These are phyloP conservation scores for Trachops cirrhosus DNA, from an alignment of 2,797 vertebrate genomes.

Conservation along the genomic window DNA sequence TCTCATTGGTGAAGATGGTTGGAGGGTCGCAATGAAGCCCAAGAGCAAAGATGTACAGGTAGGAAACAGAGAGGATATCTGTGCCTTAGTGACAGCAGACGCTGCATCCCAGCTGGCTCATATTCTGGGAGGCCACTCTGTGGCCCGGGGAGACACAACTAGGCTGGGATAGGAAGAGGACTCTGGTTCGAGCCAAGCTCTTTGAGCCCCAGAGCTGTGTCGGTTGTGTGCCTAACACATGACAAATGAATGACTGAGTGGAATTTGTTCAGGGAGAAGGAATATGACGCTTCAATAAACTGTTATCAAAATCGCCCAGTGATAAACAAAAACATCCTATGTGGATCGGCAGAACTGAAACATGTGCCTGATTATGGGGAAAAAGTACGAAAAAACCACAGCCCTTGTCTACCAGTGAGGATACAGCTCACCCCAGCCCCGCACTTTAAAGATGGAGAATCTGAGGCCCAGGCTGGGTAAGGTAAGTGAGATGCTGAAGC, in stretches of 20 bases:
- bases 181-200: neutral
- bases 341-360: neutral
- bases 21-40: neutral
- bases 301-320: neutral
- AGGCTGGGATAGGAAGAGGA: neutral
- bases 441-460: neutral
- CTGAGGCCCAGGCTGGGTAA: neutral
- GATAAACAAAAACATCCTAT: neutral
- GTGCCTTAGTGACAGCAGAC: neutral
- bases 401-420: neutral
- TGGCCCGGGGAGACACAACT: neutral
- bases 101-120: neutral
- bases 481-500: neutral
- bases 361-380: neutral
- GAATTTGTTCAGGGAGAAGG: neutral
- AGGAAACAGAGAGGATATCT: neutral
- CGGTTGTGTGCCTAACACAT: neutral
- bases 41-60: neutral
- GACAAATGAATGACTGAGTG: neutral
- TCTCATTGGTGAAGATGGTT: neutral
- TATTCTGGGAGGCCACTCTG: neutral
- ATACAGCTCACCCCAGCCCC: accelerated
- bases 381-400: neutral
- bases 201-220: neutral
- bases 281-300: neutral